A percentile compares a stretch with the other conserved stretches of the same genome.
Evolutionary conservation across 2,888 invertebrate species (phyloP).

Genomic region (Polylopha cassiicola): DNA sequence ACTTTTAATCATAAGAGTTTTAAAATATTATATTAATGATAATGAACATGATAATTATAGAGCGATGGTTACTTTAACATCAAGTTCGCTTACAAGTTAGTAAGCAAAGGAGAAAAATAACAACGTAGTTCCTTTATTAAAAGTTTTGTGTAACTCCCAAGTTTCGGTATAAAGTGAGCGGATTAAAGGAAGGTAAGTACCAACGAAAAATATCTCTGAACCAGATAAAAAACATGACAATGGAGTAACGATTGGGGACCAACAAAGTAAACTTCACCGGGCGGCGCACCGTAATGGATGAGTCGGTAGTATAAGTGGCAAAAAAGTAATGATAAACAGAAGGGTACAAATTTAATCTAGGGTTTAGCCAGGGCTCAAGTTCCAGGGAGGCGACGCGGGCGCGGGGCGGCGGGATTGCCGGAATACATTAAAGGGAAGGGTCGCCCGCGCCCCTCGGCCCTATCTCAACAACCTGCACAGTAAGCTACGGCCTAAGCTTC

Average conservation of each 20-base stretch:
- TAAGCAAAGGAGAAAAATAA: too few relatives aligned
- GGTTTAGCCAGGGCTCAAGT: constrained; percentile 45
- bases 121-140: too few relatives aligned
- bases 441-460: constrained; percentile 40
- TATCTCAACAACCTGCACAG: constrained; percentile 61
- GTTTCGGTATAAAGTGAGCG: constrained; percentile 1
- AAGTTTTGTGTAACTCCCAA: too few relatives aligned
- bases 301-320: constrained; percentile 39
- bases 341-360: constrained; percentile 64
- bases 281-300: constrained; percentile 23
- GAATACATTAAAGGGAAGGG: constrained; percentile 65
- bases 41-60: too few relatives aligned
- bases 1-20: too few relatives aligned
- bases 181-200: constrained; percentile 6
- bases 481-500: constrained; percentile 50
- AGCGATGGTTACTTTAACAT: too few relatives aligned
- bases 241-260: constrained; percentile 8
- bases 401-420: constrained; percentile 55
- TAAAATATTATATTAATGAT: too few relatives aligned
- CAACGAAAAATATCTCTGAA: constrained; percentile 3
- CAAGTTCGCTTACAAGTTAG: too few relatives aligned
- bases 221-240: constrained; percentile 12
- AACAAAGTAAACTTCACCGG: constrained; percentile 11
- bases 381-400: constrained; percentile 35
- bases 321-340: constrained; percentile 54